These are phyloP conservation scores for Lepilemur ruficaudatus DNA, from an alignment of 2,797 vertebrate genomes.

Conservation along the genomic window DNA sequence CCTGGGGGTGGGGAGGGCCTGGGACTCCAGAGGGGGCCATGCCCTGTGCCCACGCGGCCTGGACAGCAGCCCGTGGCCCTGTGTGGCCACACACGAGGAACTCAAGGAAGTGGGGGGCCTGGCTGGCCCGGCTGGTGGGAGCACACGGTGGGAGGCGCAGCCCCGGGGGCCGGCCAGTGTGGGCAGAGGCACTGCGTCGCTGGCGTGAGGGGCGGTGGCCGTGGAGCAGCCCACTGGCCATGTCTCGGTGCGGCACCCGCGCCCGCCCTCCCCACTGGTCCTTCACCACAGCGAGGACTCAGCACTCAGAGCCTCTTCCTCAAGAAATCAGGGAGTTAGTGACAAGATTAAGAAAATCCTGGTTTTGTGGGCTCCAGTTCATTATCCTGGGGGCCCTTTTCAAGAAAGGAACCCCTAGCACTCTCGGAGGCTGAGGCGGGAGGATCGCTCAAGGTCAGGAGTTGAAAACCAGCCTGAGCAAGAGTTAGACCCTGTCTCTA, in stretches of 20 bases:
- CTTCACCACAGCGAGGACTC: fast-evolving
- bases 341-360: background rate
- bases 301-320: background rate
- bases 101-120: too few species aligned
- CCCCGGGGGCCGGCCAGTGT: background rate
- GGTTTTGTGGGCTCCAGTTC: background rate
- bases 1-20: background rate
- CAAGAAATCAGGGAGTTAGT: background rate
- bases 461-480: too few species aligned
- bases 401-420: background rate
- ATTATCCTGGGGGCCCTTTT: background rate
- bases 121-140: too few species aligned
- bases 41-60: background rate
- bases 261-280: background rate
- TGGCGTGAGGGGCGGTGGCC: background rate
- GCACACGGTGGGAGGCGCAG: background rate
- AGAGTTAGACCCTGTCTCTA: too few species aligned
- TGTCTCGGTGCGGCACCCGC: too few species aligned
- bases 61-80: background rate
- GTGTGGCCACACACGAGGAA: background rate
- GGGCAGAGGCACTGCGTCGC: fast-evolving
- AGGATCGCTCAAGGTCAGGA: too few species aligned
- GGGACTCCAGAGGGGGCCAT: background rate
- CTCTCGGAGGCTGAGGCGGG: too few species aligned
- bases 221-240: too few species aligned